These are phyloP conservation scores for Platyura marginata DNA, from an alignment of 1,140 invertebrate species.

Conservation along the genomic window DNA sequence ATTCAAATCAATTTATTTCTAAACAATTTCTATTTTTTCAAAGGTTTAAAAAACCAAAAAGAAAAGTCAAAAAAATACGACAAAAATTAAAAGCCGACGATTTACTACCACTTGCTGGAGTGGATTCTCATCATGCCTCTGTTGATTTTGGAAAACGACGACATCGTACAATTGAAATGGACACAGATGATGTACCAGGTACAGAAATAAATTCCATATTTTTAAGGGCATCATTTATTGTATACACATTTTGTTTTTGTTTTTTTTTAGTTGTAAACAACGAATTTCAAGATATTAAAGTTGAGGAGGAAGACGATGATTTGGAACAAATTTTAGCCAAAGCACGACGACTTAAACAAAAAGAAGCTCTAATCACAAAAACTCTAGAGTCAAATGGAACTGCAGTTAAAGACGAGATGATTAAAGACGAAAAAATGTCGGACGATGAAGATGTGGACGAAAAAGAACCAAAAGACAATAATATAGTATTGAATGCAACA, in stretches of 20 bases:
- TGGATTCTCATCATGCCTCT: conserved; percentile 12
- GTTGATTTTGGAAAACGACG: conserved; percentile 33
- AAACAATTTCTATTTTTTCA: not conserved
- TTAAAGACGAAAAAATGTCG: conserved; percentile 26
- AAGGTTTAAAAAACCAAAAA: conserved; percentile 90
- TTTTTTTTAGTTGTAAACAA: too few species aligned
- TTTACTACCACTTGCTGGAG: conserved; percentile 21
- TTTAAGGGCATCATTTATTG: too few species aligned
- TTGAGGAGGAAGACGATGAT: conserved; percentile 50
- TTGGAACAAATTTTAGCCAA: conserved; percentile 56
- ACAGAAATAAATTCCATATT: too few species aligned
- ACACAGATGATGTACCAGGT: conserved; percentile 4
- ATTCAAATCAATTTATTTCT: not conserved
- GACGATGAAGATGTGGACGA: conserved; percentile 22
- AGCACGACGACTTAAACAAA: conserved; percentile 43
- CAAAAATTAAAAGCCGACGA: conserved; percentile 38
- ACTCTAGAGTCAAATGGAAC: conserved; percentile 24
- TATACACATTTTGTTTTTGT: too few species aligned
- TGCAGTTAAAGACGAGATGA: conserved; percentile 15
- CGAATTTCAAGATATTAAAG: conserved; percentile 41
- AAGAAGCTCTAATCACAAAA: conserved; percentile 26
- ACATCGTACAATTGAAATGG: conserved; percentile 15
- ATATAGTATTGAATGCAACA: conserved; percentile 80
- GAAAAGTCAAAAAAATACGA: conserved; percentile 47
- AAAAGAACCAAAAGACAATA: conserved; percentile 17